These are phyloP conservation scores for Pangasius sanitwongsei DNA, from an alignment of 2,797 vertebrate genomes.

Conservation along the genomic window DNA sequence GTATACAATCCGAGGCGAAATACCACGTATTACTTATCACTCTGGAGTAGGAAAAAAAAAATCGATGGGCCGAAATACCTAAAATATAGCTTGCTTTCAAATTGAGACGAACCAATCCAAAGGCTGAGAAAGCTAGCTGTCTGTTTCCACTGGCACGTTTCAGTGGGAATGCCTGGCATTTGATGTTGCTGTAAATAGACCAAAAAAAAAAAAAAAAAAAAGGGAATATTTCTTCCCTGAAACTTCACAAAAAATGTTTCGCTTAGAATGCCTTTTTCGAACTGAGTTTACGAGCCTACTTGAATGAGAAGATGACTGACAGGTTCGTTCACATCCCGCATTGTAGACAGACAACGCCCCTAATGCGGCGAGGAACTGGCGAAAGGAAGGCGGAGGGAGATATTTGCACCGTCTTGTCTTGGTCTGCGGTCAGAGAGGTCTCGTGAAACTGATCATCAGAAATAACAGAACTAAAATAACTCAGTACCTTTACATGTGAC, in stretches of 20 bases:
- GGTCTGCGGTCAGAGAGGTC: background rate
- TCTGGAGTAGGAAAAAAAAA: background rate
- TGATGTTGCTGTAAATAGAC: background rate
- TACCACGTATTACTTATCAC: background rate
- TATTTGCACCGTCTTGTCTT: background rate
- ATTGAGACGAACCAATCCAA: background rate
- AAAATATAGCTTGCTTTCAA: background rate
- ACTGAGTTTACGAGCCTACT: background rate
- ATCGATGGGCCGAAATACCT: background rate
- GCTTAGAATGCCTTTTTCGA: background rate
- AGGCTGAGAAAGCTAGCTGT: background rate
- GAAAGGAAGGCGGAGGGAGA: background rate
- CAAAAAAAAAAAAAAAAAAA: too few relatives aligned
- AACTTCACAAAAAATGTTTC: background rate
- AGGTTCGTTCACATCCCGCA: background rate
- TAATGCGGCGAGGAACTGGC: background rate
- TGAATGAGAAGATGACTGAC: background rate
- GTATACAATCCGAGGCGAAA: background rate
- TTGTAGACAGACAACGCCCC: background rate
- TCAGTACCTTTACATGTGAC: background rate
- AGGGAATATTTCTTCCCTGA: background rate
- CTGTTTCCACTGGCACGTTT: background rate
- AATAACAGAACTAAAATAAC: background rate
- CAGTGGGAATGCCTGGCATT: background rate
- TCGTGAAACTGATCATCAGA: background rate